Evolutionary conservation across 2,797 vertebrate genomes (phyloP).

Genomic region (Micromesistius poutassou): DNA sequence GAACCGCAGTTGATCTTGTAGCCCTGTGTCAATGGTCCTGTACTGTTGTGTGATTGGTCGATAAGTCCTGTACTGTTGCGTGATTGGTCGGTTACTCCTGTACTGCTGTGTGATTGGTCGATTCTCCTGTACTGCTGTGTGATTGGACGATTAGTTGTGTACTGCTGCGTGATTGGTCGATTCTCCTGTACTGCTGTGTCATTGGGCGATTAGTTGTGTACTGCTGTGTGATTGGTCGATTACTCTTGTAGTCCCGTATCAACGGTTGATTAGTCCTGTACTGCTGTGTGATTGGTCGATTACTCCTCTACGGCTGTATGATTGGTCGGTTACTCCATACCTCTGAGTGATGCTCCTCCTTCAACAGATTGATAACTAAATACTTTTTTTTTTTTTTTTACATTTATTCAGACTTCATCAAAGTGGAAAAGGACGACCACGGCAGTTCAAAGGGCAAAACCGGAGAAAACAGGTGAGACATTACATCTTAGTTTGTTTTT

Average conservation of each 20-base stretch:
- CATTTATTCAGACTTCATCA: slow-evolving; percentile 88
- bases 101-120: not conserved
- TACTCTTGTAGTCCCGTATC: not conserved
- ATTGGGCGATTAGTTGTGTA: not conserved
- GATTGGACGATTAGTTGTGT: not conserved
- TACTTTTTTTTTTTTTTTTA: not conserved
- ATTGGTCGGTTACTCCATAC: not conserved
- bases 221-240: not conserved
- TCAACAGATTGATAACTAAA: not conserved
- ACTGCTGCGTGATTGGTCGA: not conserved
- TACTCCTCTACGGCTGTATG: not conserved
- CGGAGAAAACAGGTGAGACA: slow-evolving; percentile 64
- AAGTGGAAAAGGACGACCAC: slow-evolving; percentile 88
- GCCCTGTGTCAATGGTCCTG: not conserved
- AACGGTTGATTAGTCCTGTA: not conserved
- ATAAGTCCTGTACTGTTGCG: not conserved
- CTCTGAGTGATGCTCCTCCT: not conserved
- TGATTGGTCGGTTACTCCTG: not conserved
- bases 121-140: not conserved
- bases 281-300: not conserved
- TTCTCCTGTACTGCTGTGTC: not conserved
- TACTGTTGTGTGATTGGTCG: not conserved
- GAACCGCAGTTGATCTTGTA: not conserved
- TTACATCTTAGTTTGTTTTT: not conserved
- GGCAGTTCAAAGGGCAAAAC: slow-evolving; percentile 71